Evolutionary conservation across 2,113 vertebrate genomes (phyloP).

Genomic region (Perognathus longimembris): DNA sequence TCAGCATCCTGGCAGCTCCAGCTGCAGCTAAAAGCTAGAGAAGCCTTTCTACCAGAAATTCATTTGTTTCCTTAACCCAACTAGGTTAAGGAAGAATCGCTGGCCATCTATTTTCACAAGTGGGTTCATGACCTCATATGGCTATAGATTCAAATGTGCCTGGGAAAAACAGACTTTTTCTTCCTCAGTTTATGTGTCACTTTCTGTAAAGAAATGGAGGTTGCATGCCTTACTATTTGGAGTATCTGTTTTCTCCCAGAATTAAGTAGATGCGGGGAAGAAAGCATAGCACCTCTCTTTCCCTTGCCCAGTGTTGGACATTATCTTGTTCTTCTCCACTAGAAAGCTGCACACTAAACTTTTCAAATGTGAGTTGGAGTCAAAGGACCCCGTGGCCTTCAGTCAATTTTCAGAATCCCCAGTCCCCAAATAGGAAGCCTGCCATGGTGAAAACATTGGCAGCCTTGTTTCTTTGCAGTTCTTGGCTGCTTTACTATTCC

Average conservation of each 20-base stretch:
- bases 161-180: slow-evolving; percentile 41
- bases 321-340: not conserved
- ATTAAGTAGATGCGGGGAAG: not conserved
- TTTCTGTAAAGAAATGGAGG: slow-evolving; percentile 1
- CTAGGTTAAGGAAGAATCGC: slow-evolving; percentile 18
- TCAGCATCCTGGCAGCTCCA: not conserved
- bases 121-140: slow-evolving; percentile 65
- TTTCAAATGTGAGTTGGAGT: not conserved
- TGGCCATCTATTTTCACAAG: slow-evolving; percentile 65
- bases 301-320: not conserved
- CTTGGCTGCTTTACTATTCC: not conserved
- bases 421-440: not conserved
- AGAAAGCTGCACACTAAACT: not conserved
- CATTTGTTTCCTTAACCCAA: slow-evolving; percentile 41
- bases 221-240: not conserved
- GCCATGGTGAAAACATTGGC: not conserved
- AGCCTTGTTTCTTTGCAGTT: not conserved
- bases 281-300: not conserved
- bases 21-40: not conserved
- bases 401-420: not conserved
- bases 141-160: slow-evolving; percentile 45
- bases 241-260: slow-evolving; percentile 24
- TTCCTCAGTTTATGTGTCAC: slow-evolving; percentile 22
- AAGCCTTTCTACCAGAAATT: not conserved
- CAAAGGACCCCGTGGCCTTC: not conserved